A percentile compares a stretch with the other conserved stretches of the same genome.
Conservation (phyloP, 2,113 vertebrate genomes). For the Zapornia atra region DNA sequence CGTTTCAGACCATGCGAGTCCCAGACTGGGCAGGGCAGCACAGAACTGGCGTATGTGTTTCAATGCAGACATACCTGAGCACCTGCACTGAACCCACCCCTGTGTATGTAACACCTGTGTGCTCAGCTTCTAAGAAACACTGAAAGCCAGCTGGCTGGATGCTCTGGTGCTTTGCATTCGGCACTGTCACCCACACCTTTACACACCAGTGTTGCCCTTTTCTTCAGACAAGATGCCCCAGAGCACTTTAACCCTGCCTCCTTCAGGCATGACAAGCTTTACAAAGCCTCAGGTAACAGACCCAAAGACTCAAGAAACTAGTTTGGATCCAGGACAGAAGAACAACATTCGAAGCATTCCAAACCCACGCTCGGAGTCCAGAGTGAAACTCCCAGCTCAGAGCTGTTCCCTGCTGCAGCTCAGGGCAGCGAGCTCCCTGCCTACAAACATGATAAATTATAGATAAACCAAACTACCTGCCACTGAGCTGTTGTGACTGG, state of each 20-base stretch:
- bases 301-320: neutral
- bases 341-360: neutral
- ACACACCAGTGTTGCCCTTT: fast-evolving
- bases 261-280: neutral
- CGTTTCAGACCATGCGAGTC: neutral
- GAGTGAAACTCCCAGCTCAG: neutral
- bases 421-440: neutral
- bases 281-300: neutral
- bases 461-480: neutral
- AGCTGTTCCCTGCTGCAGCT: neutral
- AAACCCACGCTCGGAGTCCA: neutral
- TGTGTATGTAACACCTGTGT: neutral
- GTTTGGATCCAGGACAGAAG: neutral
- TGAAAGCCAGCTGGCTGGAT: neutral
- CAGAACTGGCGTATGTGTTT: neutral
- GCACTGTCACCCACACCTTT: fast-evolving
- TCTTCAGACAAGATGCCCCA: neutral
- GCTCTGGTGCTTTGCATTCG: neutral
- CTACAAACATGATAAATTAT: neutral
- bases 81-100: neutral
- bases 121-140: neutral
- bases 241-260: neutral
- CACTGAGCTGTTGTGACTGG: neutral
- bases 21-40: neutral
- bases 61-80: neutral